Evolutionary conservation across 2,888 invertebrate species (phyloP).

Genomic region (Deladenus siricidicola): DNA sequence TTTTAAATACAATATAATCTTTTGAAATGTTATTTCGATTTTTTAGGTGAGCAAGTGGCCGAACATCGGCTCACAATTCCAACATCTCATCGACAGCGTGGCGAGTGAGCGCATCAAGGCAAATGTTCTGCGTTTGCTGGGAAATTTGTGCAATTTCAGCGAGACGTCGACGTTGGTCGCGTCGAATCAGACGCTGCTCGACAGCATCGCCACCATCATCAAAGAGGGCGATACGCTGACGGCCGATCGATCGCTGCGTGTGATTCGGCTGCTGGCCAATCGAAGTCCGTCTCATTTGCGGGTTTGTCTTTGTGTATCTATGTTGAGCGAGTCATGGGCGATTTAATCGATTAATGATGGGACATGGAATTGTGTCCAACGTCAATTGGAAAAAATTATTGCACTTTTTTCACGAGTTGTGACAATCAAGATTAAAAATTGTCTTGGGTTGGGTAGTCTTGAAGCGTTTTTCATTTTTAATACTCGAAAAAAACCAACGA

Average conservation of each 20-base stretch:
- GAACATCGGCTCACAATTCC: background rate
- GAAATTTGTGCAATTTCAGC: conserved; percentile 34
- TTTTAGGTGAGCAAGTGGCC: background rate
- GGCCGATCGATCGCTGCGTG: conserved; percentile 10
- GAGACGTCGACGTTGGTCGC: conserved; percentile 36
- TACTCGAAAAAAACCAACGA: no score
- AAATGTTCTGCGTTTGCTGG: conserved; percentile 8
- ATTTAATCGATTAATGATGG: no score
- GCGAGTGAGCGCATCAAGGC: background rate
- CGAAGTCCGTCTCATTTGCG: background rate
- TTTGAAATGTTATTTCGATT: background rate
- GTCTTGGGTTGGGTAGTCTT: no score
- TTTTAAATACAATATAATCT: background rate
- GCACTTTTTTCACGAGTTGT: no score
- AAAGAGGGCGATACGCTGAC: conserved; percentile 1
- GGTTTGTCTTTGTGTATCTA: no score
- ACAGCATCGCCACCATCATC: conserved; percentile 15
- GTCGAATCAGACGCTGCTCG: conserved; percentile 26
- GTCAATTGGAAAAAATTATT: no score
- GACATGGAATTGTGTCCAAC: no score
- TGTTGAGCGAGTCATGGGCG: no score
- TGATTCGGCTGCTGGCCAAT: conserved; percentile 10
- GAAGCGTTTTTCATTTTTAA: no score
- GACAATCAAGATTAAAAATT: no score
- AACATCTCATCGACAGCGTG: background rate